Evolutionary conservation across 1,140 invertebrate genomes (phyloP), one percentile per base, ranked within the genome.

Genomic region (Drosophila suzukii): DNA sequence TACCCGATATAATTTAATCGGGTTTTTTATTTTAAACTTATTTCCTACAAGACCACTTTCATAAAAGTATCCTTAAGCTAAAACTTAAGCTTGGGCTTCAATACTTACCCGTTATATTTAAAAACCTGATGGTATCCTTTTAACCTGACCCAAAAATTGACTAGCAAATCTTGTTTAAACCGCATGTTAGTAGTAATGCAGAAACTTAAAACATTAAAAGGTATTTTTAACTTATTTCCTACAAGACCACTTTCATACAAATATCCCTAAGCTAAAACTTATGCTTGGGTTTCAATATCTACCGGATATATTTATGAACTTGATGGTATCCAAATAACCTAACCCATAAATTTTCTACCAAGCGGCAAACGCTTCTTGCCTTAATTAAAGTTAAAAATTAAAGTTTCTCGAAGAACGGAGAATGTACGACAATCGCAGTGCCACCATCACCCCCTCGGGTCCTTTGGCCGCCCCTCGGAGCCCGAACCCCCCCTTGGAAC

Each of bases 351-450:
- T 58, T 56, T 58, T 65, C 46, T 63, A 71, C 38, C 49, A 44
- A 27, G 7, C 11, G 10, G 7, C 53, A 38, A 15, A 44, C 30
- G 30, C 15, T 70, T 10, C 34, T 46, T 34, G 20, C 34, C 36
- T 50, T 72, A 70, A 72, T 72, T 72, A 72, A 72, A 71, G 53
- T 58, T 71, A 12, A 10, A 43, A 58, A 71, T 72, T 72, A 72
- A 72, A 72, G 71, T 65, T 75, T 17, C 20, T 38, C 24, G 13
- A 20, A 24, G 44, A 36, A 30, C 36, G 46, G n/a, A 10, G 54
- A 50, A 50, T 58, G 44, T 58, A 49, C 59, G 51, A 75, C 72
- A 75, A 44, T 75, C 72, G 71, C 58, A 75, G 38, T 75, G 72
- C 75, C 72, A 75, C 72, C 61, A 71, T 54, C 72, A 53, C 56